These are phyloP conservation scores for Dynastes tityus DNA, from an alignment of 2,888 invertebrate genomes.

Conservation along the genomic window DNA sequence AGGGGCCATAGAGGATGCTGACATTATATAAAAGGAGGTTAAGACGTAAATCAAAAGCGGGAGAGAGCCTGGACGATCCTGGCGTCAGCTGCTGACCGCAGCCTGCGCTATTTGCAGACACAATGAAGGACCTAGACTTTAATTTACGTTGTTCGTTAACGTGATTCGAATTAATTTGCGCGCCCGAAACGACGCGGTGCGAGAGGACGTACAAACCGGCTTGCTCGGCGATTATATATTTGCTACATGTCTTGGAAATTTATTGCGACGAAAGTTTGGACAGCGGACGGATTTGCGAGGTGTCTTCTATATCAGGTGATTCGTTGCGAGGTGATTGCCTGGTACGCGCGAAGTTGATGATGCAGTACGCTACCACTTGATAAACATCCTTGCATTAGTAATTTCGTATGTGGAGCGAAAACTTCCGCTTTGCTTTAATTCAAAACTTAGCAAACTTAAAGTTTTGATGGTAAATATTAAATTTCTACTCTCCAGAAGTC, in stretches of 20 bases:
- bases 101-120: slow-evolving; percentile 65
- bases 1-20: slow-evolving; percentile 59
- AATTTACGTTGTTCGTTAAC: slow-evolving; percentile 70
- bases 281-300: slow-evolving; percentile 57
- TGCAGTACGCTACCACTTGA: neutral
- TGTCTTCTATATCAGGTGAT: slow-evolving; percentile 45
- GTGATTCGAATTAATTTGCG: slow-evolving; percentile 70
- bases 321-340: slow-evolving; percentile 18
- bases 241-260: slow-evolving; percentile 69
- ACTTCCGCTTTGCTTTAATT: neutral
- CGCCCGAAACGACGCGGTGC: slow-evolving; percentile 56
- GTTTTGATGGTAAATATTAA: no score
- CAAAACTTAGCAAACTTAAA: no score
- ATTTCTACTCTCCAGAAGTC: no score
- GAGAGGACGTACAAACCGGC: slow-evolving; percentile 25
- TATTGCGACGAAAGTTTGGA: slow-evolving; percentile 63
- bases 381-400: neutral
- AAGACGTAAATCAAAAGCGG: slow-evolving; percentile 76
- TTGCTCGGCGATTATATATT: slow-evolving; percentile 67
- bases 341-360: neutral
- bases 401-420: neutral
- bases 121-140: slow-evolving; percentile 65
- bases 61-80: slow-evolving; percentile 64
- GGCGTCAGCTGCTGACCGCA: slow-evolving; percentile 68
- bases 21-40: slow-evolving; percentile 76